phyloP scores from a whole-genome alignment of 2,113 vertebrate species.

The Lampris incognitus region DNA sequence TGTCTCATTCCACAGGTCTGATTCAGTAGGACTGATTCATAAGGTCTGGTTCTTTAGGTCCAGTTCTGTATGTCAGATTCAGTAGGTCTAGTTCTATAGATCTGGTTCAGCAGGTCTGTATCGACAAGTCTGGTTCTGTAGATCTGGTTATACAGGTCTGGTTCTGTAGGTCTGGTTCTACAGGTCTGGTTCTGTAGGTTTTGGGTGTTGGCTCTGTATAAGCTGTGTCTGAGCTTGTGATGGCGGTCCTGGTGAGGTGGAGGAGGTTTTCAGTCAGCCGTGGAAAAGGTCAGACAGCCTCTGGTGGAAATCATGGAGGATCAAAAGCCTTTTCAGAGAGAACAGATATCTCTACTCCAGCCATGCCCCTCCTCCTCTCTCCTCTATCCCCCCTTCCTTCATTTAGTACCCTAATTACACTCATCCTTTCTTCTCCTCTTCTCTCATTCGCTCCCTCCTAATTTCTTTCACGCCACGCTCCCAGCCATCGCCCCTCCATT shows the following conservation, averaged over 20 bases:
- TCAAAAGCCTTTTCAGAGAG: slow-evolving; percentile 27
- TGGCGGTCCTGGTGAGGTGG: background rate
- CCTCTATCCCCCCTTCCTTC: background rate
- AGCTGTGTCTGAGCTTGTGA: background rate
- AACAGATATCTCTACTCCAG: background rate
- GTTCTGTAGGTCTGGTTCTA: background rate
- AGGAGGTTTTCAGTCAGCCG: background rate
- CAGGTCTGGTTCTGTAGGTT: background rate
- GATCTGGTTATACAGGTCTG: too few species aligned
- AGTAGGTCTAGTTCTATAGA: too few species aligned
- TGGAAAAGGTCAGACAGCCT: slow-evolving; percentile 41
- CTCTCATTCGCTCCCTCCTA: background rate
- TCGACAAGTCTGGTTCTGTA: too few species aligned
- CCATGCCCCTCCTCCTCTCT: background rate
- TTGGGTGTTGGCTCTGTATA: background rate
- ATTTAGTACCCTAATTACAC: background rate
- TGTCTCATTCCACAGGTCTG: too few species aligned
- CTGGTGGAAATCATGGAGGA: slow-evolving; percentile 37
- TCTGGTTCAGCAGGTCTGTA: too few species aligned
- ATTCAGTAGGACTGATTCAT: too few species aligned
- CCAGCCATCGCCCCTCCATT: background rate
- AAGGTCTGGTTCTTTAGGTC: too few species aligned
- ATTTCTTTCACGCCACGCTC: background rate
- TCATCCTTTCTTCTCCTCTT: background rate
- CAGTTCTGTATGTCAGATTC: too few species aligned